Conservation (phyloP, 2,888 invertebrate genomes). For the Cerastoderma edule region DNA sequence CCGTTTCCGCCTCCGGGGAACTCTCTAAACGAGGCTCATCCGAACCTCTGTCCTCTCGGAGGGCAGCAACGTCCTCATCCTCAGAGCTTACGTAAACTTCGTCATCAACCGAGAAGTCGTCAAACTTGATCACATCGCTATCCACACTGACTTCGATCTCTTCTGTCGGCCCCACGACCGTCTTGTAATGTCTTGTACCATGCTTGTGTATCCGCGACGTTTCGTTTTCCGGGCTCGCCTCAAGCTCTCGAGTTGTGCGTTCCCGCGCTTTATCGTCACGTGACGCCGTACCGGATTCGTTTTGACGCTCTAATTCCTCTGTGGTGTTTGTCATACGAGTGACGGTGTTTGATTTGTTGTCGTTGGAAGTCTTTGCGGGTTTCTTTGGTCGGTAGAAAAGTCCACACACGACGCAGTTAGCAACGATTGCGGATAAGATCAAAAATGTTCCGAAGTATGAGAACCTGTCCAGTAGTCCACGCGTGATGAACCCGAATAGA, state of each 20-base stretch:
- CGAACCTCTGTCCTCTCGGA: not conserved
- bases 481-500: slow-evolving; percentile 27
- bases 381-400: slow-evolving; percentile 34
- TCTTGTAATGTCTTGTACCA: slow-evolving; percentile 1
- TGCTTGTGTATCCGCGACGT: not conserved
- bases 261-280: not conserved
- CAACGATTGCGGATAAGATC: slow-evolving; percentile 27
- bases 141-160: slow-evolving; percentile 2
- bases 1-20: not conserved
- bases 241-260: not conserved
- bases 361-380: not conserved
- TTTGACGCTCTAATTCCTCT: not conserved
- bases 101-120: slow-evolving; percentile 1
- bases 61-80: slow-evolving; percentile 8
- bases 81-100: slow-evolving; percentile 4
- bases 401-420: slow-evolving; percentile 28
- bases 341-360: slow-evolving; percentile 7
- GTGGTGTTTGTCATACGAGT: slow-evolving; percentile 12
- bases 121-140: not conserved
- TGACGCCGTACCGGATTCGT: not conserved
- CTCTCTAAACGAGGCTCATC: not conserved
- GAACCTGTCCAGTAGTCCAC: slow-evolving; percentile 25
- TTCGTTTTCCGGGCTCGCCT: not conserved
- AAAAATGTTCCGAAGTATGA: slow-evolving; percentile 36
- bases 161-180: slow-evolving; percentile 4